Evolutionary conservation across 92 coral and sea anemone species (phyloP), one percentile per base, ranked within the genome.

Genomic region (Porites divaricata): DNA sequence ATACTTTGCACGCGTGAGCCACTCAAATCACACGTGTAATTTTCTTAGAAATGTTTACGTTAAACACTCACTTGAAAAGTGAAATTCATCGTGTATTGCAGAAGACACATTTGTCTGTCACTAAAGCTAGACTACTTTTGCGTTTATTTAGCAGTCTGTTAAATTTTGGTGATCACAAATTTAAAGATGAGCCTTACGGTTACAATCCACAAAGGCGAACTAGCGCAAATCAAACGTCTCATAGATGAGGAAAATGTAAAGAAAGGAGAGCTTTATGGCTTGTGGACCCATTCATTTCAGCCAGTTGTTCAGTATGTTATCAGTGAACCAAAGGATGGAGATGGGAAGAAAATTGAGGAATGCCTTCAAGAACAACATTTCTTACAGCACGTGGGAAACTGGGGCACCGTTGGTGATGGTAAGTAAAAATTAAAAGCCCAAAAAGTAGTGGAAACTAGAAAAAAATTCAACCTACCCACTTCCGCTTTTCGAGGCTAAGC

Each of bases 231-330:
- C 13, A 72, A 63, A 72, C 69, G 74, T 5, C 19, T 63, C 14
- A 70, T 73, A n/a, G 24, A 0, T 22, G 69, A 26, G 9, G 14
- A 10, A 2, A 22, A 21, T 13, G 22, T 15, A 54, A 48, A 70
- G 51, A 14, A 52, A 16, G 93, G 93, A 9, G 70, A 82, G 52
- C 70, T 90, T 17, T 90, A 76, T 26, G 93, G 93, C 35, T 64
- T 90, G 88, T 90, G 93, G 93, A 90, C 91, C 45, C 88, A 87
- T 6, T 86, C 93, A 1, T 61, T 75, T 57, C 93, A 87, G 74
- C 93, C 93, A 22, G 93, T 90, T 16, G 22, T 90, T 41, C 93
- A 90, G 70, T 63, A 87, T 45, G 85, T 90, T 50, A 67, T 66
- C 24, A 88, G 74, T 5, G 75, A 25, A 45, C 78, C 35, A 54